Base-by-base conservation (phyloP, 2,113 vertebrate genomes). In the Sinocyclocheilus maitianheensis region DNA sequence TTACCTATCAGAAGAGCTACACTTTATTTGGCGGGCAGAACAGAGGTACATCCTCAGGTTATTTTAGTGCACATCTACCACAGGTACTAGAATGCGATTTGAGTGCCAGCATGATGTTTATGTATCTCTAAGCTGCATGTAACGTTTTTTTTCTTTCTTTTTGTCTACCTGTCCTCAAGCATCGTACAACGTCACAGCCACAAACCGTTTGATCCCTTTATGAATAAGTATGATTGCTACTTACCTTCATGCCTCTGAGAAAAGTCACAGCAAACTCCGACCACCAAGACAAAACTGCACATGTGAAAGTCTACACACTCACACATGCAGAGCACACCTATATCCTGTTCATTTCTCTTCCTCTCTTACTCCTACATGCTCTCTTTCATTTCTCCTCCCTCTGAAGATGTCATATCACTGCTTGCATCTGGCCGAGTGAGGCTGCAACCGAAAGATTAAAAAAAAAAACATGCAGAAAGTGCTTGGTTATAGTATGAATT, bases 301-400 rank as follows among this genome's bases (percentile, higher is more conserved):
- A 69, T 89, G 65, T 83, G 34, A 83, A 69, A 12, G 5, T 72
- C 30, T 30, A 81, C 37, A 40, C 60, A 37, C 53, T 55, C 63
- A 55, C 37, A 40, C 72, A 53, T 74, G 30, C 60, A 69, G 4
- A 8, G 14, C 63, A 72, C 34, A 83, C 84, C 77, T 86, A 78
- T 74, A 81, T 84, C 87, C 86, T 86, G 62, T 78, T 76, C 24
- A 77, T 71, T 78, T 71, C n/a, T 74, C 85, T 86, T 87, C 83
- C 72, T 80, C 78, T 87, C 80, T 86, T 16, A 46, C 67, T 76
- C 24, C 7, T 40, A 24, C 43, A 18, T 83, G 65, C 53, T 0
- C 55, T 77, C 78, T 53, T 51, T 65, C 26, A n/a, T 37, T 81
- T 83, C 65, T 72, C 67, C 53, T 48, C n/a, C 74, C 22, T 72